Percentiles rank a stretch among this genome's conserved stretches.
Conservation (phyloP, 2,113 vertebrate genomes). For the Nematolebias whitei region DNA sequence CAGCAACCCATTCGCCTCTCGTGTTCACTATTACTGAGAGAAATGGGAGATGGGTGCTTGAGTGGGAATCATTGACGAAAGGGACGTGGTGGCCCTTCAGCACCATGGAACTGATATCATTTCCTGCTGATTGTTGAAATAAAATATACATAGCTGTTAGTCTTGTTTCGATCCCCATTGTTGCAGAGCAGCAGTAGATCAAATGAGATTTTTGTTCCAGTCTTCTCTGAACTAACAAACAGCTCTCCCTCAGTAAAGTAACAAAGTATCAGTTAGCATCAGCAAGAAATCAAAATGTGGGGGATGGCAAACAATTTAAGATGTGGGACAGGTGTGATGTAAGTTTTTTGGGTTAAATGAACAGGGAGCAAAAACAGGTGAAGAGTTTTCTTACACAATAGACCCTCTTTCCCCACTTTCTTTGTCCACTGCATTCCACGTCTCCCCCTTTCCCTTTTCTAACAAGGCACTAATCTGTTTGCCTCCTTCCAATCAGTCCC, state of each 20-base stretch:
- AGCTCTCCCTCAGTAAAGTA: neutral
- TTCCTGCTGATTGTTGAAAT: constrained; percentile 35
- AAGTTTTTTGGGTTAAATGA: no score
- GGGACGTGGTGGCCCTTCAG: no score
- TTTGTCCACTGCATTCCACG: constrained; percentile 15
- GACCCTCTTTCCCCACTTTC: neutral
- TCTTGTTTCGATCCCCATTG: constrained; percentile 40
- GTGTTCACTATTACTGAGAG: neutral
- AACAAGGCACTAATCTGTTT: constrained; percentile 48
- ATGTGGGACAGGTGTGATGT: no score
- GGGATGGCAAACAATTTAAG: neutral
- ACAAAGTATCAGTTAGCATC: constrained; percentile 22
- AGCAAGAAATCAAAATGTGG: neutral
- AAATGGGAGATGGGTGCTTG: neutral
- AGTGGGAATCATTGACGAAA: no score
- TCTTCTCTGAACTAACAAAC: constrained; percentile 11
- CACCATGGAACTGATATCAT: constrained; percentile 29
- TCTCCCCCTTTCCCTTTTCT: constrained; percentile 13
- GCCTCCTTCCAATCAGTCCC: constrained; percentile 49
- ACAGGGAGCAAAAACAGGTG: no score
- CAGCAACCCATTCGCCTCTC: constrained; percentile 3
- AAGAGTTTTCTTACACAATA: neutral
- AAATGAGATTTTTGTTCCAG: constrained; percentile 27
- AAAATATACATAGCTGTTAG: constrained; percentile 9
- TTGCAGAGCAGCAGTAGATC: constrained; percentile 21